Base-by-base conservation (phyloP, 2,888 invertebrate genomes). In the Crepidodera aurea region DNA sequence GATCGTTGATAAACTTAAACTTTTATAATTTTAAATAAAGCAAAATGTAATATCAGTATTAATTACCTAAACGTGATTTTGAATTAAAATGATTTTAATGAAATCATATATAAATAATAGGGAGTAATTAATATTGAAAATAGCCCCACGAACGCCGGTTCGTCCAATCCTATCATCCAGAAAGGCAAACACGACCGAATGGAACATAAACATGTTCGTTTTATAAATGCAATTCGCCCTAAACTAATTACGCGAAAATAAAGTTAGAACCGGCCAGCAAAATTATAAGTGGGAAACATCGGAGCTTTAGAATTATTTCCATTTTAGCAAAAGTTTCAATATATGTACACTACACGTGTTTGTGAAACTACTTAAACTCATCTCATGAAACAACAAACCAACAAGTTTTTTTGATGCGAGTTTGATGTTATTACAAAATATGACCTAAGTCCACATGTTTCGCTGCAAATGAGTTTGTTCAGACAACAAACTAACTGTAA, bases 161-260 rank as follows among this genome's bases (percentile, higher is more conserved):
- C 10, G 3, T 13, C 22, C 12, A 22, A n/a, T 44, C 44, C 22
- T 13, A 44, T 44, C 25, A n/a, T 12, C 44, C 44, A 44, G 7
- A 44, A 44, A 25, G 3, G 22, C 25, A 44, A 44, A 44, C 44
- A 44, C 19, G 12, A 44, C 22, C 22, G 12, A 44, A 44, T 44
- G 4, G 44, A 44, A 44, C 44, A 44, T 6, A 44, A 44, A 44
- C 44, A 44, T 12, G 12, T 19, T 44, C 22, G 12, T 42, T 44
- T 44, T 22, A 44, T 44, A 44, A 44, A 44, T 44, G 44, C 12
- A 44, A 44, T 44, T 44, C 12, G 12, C 25, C n/a, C 44, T 44
- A 22, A 22, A 44, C n/a, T 44, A 44, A 44, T 44, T 22, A 44
- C 25, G 10, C 22, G 44, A 44, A 44, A 44, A 44, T 44, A 44